A percentile compares a stretch with the other conserved stretches of the same genome.
Evolutionary conservation across 2,113 vertebrate genomes (phyloP).

Genomic region (Spermophilus dauricus): DNA sequence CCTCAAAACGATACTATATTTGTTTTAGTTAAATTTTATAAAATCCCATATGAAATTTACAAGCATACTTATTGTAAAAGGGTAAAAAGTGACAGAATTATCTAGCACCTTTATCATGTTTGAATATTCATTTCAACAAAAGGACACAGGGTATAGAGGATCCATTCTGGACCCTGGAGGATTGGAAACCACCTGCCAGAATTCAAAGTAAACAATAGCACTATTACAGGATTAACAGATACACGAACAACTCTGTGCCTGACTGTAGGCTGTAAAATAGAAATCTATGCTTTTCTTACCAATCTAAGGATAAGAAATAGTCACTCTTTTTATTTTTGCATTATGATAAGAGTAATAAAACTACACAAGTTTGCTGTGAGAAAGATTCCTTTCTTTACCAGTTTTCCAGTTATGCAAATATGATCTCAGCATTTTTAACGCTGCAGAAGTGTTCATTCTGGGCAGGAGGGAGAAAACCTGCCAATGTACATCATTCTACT

Average conservation of each 20-base stretch:
- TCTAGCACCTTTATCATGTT: background rate
- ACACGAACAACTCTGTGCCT: background rate
- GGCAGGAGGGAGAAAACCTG: background rate
- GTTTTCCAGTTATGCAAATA: background rate
- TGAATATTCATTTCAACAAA: background rate
- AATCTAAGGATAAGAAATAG: background rate
- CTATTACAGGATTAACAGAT: background rate
- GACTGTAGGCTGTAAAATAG: background rate
- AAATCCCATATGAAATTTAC: background rate
- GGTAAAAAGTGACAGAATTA: background rate
- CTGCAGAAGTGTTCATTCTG: background rate
- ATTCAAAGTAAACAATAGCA: background rate
- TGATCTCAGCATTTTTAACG: background rate
- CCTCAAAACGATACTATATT: background rate
- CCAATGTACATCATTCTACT: background rate
- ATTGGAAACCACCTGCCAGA: background rate
- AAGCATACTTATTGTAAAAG: background rate
- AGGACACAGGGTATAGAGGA: background rate
- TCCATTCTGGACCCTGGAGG: background rate
- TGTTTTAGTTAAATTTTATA: background rate
- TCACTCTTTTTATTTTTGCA: background rate
- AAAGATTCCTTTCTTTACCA: background rate
- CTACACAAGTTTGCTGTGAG: background rate
- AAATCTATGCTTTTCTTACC: background rate
- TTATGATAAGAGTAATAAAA: fast-evolving